Percentiles rank a stretch among this genome's conserved stretches.
phyloP scores from a whole-genome alignment of 2,113 vertebrate species.

The Chelonoidis abingdonii region DNA sequence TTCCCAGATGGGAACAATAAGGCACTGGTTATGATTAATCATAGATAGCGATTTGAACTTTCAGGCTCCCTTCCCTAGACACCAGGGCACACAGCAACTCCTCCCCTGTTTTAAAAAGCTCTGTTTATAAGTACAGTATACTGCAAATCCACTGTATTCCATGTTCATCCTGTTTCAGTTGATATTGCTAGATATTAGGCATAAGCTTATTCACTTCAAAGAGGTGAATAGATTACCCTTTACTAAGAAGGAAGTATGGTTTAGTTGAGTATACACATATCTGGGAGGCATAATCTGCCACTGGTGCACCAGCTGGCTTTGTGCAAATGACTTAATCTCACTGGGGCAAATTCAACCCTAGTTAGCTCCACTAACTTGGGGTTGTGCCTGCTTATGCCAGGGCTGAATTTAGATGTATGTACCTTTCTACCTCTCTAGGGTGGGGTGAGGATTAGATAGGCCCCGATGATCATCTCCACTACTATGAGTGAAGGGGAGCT shows the following conservation, averaged over 20 bases:
- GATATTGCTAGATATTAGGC: not conserved
- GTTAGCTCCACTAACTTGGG: not conserved
- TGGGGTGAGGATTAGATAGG: not conserved
- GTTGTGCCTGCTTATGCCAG: not conserved
- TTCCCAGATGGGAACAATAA: too few relatives aligned
- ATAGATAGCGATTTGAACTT: not conserved
- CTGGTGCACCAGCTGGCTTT: not conserved
- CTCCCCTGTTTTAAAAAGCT: not conserved
- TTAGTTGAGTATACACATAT: not conserved
- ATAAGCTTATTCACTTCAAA: not conserved
- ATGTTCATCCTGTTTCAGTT: not conserved
- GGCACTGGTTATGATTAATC: not conserved
- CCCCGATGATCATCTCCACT: not conserved
- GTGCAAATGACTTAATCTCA: not conserved
- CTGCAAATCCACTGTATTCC: not conserved
- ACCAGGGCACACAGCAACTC: not conserved
- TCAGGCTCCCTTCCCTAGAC: not conserved
- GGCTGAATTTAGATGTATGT: not conserved
- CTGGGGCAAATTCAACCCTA: not conserved
- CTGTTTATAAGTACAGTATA: not conserved
- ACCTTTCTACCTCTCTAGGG: not conserved
- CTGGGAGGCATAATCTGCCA: not conserved
- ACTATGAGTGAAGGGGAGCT: not conserved
- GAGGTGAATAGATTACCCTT: not conserved
- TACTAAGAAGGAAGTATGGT: not conserved